Conservation (phyloP, 1,140 invertebrate species). For the Cherax destructor region DNA sequence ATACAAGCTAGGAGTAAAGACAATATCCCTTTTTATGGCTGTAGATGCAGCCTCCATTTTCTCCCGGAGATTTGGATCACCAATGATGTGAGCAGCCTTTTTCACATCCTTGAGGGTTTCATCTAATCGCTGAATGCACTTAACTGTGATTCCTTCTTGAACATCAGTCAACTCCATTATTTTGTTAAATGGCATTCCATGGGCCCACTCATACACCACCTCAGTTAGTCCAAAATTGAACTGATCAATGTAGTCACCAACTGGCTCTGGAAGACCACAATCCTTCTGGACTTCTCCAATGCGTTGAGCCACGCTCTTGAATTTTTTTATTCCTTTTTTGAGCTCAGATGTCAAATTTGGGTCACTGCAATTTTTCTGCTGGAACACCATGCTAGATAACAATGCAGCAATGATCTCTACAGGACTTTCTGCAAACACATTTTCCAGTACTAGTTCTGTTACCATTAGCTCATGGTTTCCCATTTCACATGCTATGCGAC, state of each 20-base stretch:
- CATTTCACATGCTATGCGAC: conserved; percentile 96
- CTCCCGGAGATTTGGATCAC: conserved; percentile 90
- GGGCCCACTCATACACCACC: conserved; percentile 97
- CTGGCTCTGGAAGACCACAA: conserved; percentile 78
- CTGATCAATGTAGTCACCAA: conserved; percentile 79
- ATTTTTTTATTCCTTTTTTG: conserved; percentile 79
- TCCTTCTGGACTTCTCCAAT: conserved; percentile 79
- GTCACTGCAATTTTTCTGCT: conserved; percentile 83
- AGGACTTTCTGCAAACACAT: conserved; percentile 87
- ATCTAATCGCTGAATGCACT: conserved; percentile 96
- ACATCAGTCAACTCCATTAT: conserved; percentile 95
- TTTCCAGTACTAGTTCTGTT: conserved; percentile 96
- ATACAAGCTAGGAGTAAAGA: conserved; percentile 98
- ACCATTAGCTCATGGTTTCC: conserved; percentile 94
- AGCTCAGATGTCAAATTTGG: conserved; percentile 79
- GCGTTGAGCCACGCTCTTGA: conserved; percentile 77
- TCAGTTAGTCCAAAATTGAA: conserved; percentile 94
- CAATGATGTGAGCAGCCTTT: conserved; percentile 94
- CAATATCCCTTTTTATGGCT: conserved; percentile 97
- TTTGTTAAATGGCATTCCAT: conserved; percentile 91
- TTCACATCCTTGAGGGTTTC: conserved; percentile 94
- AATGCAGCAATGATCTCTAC: conserved; percentile 86
- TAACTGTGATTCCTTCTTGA: conserved; percentile 98
- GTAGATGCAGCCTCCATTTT: conserved; percentile 97
- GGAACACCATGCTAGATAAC: conserved; percentile 93